Percentiles rank a stretch among this genome's conserved stretches.
Conservation (phyloP, 2,113 vertebrate species). For the Cololabis saira region DNA sequence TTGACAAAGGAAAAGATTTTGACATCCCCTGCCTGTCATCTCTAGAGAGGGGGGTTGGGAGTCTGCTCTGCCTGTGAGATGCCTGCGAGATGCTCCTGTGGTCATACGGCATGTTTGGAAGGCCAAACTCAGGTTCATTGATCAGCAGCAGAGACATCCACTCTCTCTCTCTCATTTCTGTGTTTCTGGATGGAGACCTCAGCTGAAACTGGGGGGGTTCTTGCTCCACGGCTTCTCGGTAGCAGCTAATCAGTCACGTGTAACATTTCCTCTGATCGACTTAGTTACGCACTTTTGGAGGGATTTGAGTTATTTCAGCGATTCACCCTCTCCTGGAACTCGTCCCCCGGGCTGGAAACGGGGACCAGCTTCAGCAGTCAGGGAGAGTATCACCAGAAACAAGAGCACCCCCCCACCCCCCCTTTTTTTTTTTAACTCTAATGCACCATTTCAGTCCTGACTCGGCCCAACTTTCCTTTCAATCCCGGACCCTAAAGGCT, state of each 20-base stretch:
- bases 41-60: neutral
- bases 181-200: too few relatives aligned
- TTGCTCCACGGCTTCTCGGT: neutral
- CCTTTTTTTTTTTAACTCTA: neutral
- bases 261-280: slow-evolving; percentile 13
- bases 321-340: too few relatives aligned
- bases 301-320: too few relatives aligned
- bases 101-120: slow-evolving; percentile 33
- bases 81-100: slow-evolving; percentile 29
- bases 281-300: too few relatives aligned
- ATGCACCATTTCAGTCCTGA: neutral
- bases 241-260: slow-evolving; percentile 50
- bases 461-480: neutral
- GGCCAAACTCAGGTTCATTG: slow-evolving; percentile 54
- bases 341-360: too few relatives aligned
- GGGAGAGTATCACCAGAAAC: neutral
- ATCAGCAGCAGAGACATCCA: slow-evolving; percentile 30
- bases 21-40: slow-evolving; percentile 3
- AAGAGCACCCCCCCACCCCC: neutral
- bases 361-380: too few relatives aligned
- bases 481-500: neutral
- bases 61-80: slow-evolving; percentile 35
- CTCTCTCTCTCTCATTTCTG: slow-evolving; percentile 1
- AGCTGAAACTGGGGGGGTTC: slow-evolving; percentile 19
- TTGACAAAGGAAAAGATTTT: slow-evolving; percentile 6